phyloP scores from a whole-genome alignment of 2,888 invertebrate genomes.

The Gastracanthus pulcherrimus region DNA sequence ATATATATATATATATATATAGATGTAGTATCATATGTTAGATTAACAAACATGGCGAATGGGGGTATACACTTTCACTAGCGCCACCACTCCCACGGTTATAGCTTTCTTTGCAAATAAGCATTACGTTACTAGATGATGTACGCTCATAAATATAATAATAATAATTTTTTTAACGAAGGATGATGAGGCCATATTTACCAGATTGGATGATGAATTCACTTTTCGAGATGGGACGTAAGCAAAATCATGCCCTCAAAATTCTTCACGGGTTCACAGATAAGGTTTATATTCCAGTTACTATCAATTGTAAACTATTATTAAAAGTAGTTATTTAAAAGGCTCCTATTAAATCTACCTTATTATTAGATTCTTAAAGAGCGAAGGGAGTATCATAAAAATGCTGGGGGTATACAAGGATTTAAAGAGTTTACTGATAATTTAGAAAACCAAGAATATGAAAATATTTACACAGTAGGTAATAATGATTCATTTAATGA shows the following conservation, averaged over 20 bases:
- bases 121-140: too few species aligned
- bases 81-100: too few species aligned
- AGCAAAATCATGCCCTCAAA: conserved; percentile 76
- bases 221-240: background rate
- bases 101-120: too few species aligned
- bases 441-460: background rate
- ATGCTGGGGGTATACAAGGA: background rate
- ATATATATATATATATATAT: too few species aligned
- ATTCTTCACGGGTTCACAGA: conserved; percentile 79
- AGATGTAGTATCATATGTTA: too few species aligned
- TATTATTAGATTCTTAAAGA: background rate
- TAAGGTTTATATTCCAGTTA: conserved; percentile 45
- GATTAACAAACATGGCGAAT: too few species aligned
- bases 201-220: background rate
- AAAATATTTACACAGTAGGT: background rate
- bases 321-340: background rate
- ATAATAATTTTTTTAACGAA: background rate
- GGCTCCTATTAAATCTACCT: background rate
- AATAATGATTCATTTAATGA: too few species aligned
- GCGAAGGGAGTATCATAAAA: background rate
- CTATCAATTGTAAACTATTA: background rate
- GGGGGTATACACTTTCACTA: too few species aligned
- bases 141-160: too few species aligned
- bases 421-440: background rate
- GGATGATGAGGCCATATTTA: background rate